Conservation (phyloP, 2,888 invertebrate genomes). For the Gerris lacustris region DNA sequence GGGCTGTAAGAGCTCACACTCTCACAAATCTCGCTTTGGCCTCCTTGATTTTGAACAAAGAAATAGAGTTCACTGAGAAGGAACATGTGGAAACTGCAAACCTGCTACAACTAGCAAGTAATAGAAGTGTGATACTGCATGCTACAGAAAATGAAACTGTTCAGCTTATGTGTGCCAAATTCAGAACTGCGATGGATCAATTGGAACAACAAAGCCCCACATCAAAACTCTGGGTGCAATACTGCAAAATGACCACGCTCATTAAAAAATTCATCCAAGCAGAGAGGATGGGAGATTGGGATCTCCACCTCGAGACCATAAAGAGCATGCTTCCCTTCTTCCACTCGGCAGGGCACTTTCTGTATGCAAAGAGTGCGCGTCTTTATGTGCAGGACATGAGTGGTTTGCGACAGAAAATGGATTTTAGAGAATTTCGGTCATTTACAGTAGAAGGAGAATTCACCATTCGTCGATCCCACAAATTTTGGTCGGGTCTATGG, state of each 20-base stretch:
- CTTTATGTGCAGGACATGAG: constrained; percentile 27
- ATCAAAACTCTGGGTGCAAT: constrained; percentile 25
- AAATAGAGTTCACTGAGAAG: too few relatives aligned
- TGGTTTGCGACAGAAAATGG: neutral
- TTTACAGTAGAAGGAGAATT: constrained; percentile 17
- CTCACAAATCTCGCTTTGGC: too few relatives aligned
- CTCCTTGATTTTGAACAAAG: too few relatives aligned
- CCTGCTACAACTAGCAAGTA: too few relatives aligned
- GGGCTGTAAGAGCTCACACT: too few relatives aligned
- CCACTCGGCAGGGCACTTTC: constrained; percentile 28
- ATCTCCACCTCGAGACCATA: constrained; percentile 24
- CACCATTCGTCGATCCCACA: constrained; percentile 12
- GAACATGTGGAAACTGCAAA: too few relatives aligned
- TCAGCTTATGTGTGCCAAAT: too few relatives aligned
- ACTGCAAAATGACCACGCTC: constrained; percentile 24
- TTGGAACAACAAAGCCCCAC: too few relatives aligned
- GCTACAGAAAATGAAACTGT: too few relatives aligned
- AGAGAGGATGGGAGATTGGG: constrained; percentile 25
- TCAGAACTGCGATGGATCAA: too few relatives aligned
- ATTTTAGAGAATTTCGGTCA: neutral
- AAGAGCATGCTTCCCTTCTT: constrained; percentile 25
- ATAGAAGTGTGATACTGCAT: too few relatives aligned
- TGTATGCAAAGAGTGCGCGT: constrained; percentile 26
- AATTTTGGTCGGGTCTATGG: too few relatives aligned
- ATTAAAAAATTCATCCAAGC: constrained; percentile 24